phyloP scores from a whole-genome alignment of 1,140 invertebrate genomes.

The Lanistes nyassanus region DNA sequence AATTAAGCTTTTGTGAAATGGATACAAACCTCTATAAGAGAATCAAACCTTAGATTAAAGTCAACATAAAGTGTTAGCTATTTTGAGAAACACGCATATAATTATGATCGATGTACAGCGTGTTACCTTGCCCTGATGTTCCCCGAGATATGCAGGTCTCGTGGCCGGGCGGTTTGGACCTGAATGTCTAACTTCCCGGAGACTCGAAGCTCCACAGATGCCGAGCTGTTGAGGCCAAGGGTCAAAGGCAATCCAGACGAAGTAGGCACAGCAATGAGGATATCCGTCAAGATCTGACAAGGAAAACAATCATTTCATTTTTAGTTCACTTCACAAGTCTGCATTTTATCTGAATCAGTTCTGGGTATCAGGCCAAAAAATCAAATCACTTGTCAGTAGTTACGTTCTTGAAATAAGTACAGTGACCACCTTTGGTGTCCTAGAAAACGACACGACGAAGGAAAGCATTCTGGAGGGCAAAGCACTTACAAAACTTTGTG shows the following conservation, averaged over 20 bases:
- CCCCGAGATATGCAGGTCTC: slow-evolving; percentile 43
- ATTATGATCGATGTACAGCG: background rate
- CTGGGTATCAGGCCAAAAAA: too few species aligned
- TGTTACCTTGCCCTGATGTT: slow-evolving; percentile 47
- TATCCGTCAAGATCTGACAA: slow-evolving; percentile 4
- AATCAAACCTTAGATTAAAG: too few species aligned
- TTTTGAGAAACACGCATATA: too few species aligned
- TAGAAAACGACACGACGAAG: too few species aligned
- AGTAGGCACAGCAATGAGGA: slow-evolving; percentile 84
- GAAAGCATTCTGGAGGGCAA: too few species aligned
- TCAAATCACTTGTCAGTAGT: too few species aligned
- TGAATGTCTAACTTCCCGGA: slow-evolving; percentile 76
- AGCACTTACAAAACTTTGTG: slow-evolving; percentile 68
- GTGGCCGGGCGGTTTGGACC: slow-evolving; percentile 59
- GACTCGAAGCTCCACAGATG: slow-evolving; percentile 82
- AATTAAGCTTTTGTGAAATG: background rate
- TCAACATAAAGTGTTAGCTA: too few species aligned
- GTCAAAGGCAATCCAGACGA: slow-evolving; percentile 84
- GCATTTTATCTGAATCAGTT: too few species aligned
- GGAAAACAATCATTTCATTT: too few species aligned
- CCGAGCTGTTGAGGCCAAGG: slow-evolving; percentile 84
- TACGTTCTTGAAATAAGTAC: too few species aligned
- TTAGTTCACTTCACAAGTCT: too few species aligned
- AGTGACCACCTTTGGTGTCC: too few species aligned
- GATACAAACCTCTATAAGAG: background rate